These are phyloP conservation scores for Pocillopora meandrina DNA, from an alignment of 92 coral and sea anemone genomes.

Conservation along the genomic window DNA sequence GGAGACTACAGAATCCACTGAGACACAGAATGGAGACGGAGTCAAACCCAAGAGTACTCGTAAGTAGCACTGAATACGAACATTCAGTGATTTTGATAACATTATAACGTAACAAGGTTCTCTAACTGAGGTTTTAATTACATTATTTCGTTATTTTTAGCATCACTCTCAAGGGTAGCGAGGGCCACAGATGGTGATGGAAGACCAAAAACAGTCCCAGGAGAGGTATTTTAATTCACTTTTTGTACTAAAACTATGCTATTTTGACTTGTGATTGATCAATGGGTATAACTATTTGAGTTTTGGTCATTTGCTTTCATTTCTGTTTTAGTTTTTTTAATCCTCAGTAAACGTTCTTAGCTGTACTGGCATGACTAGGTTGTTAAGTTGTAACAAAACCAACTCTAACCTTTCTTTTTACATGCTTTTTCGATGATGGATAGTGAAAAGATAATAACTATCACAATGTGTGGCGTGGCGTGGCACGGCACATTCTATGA, in stretches of 20 bases:
- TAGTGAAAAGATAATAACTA: no score
- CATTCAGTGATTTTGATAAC: neutral
- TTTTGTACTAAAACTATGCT: no score
- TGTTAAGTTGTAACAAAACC: no score
- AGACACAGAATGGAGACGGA: slow-evolving; percentile 5
- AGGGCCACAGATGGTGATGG: slow-evolving; percentile 70
- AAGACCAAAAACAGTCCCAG: slow-evolving; percentile 89
- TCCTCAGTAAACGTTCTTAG: no score
- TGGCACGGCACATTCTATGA: no score
- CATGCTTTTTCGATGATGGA: no score
- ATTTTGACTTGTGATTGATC: no score
- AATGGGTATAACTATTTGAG: neutral
- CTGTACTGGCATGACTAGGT: no score
- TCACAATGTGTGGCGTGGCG: no score
- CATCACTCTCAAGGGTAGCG: slow-evolving; percentile 54
- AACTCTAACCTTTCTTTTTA: no score
- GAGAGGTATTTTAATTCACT: slow-evolving; percentile 29
- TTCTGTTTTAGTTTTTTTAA: neutral
- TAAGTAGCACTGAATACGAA: neutral
- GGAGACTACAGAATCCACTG: slow-evolving; percentile 3
- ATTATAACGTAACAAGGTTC: neutral
- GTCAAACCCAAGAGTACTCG: slow-evolving; percentile 54
- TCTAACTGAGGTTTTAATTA: neutral
- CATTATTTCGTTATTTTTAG: slow-evolving; percentile 21
- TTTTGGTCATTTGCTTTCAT: neutral